phyloP scores from a whole-genome alignment of 92 coral and sea anemone species.

The Parazoanthus swiftii region DNA sequence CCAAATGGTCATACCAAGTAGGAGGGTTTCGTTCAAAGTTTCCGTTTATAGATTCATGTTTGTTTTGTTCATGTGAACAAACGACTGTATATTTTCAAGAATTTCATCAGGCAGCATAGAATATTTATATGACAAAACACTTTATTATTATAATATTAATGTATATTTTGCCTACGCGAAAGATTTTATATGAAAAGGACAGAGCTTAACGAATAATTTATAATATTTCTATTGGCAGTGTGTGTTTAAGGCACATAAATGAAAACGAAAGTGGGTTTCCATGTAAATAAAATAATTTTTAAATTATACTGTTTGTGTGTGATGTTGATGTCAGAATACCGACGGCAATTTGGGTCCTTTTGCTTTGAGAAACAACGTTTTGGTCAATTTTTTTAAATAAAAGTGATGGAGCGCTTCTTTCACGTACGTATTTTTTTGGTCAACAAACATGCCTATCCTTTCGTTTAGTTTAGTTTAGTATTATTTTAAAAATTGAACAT shows the following conservation, averaged over 20 bases:
- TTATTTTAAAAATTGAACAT: no score
- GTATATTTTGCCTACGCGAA: constrained; percentile 72
- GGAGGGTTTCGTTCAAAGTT: constrained; percentile 13
- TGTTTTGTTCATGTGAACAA: constrained; percentile 38
- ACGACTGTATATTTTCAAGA: constrained; percentile 67
- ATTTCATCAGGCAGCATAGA: constrained; percentile 64
- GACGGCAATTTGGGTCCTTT: no score
- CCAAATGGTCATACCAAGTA: constrained; percentile 27
- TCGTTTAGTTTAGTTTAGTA: no score
- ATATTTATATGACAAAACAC: constrained; percentile 68
- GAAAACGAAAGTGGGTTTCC: constrained; percentile 49
- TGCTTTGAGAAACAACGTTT: no score
- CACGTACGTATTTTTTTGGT: no score
- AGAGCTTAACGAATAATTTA: constrained; percentile 85
- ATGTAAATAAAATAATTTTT: constrained; percentile 66
- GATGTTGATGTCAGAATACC: no score
- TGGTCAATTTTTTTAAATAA: no score
- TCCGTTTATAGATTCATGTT: constrained; percentile 24
- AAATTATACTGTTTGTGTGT: constrained; percentile 20
- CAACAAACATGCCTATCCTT: no score
- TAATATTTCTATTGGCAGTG: constrained; percentile 64
- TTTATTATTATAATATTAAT: constrained; percentile 70
- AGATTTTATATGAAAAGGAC: constrained; percentile 69
- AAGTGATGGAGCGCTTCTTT: no score
- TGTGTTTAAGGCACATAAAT: constrained; percentile 69